Evolutionary conservation across 2,888 invertebrate species (phyloP).

Genomic region (Congeria kusceri): DNA sequence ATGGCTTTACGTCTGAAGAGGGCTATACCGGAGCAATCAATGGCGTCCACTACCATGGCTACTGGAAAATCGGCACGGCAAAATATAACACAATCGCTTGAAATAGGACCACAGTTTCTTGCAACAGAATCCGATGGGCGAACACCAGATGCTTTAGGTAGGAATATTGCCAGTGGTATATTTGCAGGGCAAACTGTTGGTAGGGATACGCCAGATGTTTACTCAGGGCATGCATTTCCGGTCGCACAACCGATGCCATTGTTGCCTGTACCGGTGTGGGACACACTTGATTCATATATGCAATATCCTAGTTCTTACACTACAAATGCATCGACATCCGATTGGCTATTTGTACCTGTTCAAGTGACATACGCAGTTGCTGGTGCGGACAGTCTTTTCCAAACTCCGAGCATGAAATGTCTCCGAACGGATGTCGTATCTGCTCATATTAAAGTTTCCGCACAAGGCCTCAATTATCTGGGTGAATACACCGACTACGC

Average conservation of each 20-base stretch:
- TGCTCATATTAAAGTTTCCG: slow-evolving; percentile 65
- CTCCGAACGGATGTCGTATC: slow-evolving; percentile 7
- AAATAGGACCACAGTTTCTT: slow-evolving; percentile 20
- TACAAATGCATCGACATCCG: not conserved
- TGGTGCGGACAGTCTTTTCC: not conserved
- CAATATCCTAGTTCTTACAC: too few species aligned
- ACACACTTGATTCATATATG: not conserved
- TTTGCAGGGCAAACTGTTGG: not conserved
- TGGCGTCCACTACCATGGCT: not conserved
- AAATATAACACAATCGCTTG: not conserved
- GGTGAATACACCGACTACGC: slow-evolving; percentile 74
- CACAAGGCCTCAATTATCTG: slow-evolving; percentile 75
- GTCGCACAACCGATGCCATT: not conserved
- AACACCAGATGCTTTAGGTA: not conserved
- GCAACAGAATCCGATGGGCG: slow-evolving; percentile 26
- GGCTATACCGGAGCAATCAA: not conserved
- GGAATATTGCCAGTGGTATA: not conserved
- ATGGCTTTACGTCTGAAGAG: not conserved
- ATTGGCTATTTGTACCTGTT: not conserved
- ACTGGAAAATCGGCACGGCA: not conserved
- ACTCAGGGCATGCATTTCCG: not conserved
- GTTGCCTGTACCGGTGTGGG: slow-evolving; percentile 11
- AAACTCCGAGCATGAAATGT: not conserved
- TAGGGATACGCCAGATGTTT: not conserved
- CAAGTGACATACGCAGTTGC: not conserved